Evolutionary conservation across 2,113 vertebrate species (phyloP).

Genomic region (Zeus faber): DNA sequence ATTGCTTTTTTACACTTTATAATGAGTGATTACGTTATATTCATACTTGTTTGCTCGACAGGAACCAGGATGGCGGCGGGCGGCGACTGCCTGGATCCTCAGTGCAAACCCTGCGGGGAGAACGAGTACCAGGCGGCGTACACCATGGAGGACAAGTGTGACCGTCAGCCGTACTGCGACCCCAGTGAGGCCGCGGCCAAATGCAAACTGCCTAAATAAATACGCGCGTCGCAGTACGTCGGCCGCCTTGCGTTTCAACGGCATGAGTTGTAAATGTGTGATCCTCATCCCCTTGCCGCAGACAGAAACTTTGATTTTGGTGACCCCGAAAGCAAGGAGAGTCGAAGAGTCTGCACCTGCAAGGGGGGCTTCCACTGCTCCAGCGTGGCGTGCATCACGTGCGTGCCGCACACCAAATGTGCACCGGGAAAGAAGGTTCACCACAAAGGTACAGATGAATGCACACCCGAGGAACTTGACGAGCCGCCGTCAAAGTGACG

Average conservation of each 20-base stretch:
- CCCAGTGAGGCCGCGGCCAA: slow-evolving; percentile 49
- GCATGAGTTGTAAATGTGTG: not conserved
- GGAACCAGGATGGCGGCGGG: slow-evolving; percentile 39
- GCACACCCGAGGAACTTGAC: no score
- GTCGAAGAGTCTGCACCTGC: slow-evolving; percentile 35
- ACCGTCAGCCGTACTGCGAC: slow-evolving; percentile 65
- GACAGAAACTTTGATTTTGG: slow-evolving; percentile 45
- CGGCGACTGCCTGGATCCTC: slow-evolving; percentile 27
- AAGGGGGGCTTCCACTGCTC: slow-evolving; percentile 57
- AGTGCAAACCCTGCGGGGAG: slow-evolving; percentile 23
- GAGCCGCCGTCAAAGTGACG: no score
- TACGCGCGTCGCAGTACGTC: not conserved
- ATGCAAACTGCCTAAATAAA: not conserved
- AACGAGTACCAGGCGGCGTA: slow-evolving; percentile 52
- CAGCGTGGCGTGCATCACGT: slow-evolving; percentile 20
- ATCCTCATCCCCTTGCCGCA: slow-evolving; percentile 31
- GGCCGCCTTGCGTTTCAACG: no score
- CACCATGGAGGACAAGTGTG: not conserved
- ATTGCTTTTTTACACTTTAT: no score
- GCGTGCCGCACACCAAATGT: slow-evolving; percentile 46
- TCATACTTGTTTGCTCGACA: slow-evolving; percentile 21
- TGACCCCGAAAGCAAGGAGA: accelerated
- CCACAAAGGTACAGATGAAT: slow-evolving; percentile 32
- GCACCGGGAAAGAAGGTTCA: slow-evolving; percentile 14
- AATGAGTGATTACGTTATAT: not conserved